Conservation (phyloP, 2,113 vertebrate species). For the Choloepus hoffmanni region DNA sequence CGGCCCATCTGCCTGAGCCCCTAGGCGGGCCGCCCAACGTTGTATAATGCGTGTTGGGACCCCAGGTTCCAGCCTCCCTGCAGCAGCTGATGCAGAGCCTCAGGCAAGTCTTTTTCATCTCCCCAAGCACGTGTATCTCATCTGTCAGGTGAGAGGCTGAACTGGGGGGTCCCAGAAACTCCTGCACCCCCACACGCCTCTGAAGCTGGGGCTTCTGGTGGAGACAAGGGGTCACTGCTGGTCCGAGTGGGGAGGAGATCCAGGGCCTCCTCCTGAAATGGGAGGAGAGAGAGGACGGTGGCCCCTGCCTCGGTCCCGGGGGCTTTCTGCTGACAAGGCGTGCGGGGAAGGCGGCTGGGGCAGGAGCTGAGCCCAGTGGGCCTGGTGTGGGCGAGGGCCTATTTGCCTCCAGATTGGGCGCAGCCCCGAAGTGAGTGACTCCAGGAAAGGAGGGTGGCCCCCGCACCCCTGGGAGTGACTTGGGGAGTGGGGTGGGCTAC, state of each 20-base stretch:
- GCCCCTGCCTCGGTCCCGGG: neutral
- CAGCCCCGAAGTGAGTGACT: fast-evolving
- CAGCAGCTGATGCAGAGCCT: fast-evolving
- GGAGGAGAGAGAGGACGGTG: neutral
- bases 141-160: neutral
- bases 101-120: neutral
- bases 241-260: neutral
- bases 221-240: neutral
- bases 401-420: neutral
- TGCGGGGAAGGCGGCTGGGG: fast-evolving
- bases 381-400: neutral
- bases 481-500: neutral
- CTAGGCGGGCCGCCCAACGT: fast-evolving
- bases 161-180: neutral
- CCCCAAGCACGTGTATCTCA: neutral
- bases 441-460: neutral
- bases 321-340: fast-evolving
- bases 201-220: neutral
- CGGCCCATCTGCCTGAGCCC: neutral
- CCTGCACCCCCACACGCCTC: fast-evolving
- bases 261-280: neutral
- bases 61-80: neutral
- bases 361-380: neutral
- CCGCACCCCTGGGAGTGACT: fast-evolving
- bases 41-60: fast-evolving